These are phyloP conservation scores for Cryptotermes secundus DNA, from an alignment of 1,140 invertebrate species.

Conservation along the genomic window DNA sequence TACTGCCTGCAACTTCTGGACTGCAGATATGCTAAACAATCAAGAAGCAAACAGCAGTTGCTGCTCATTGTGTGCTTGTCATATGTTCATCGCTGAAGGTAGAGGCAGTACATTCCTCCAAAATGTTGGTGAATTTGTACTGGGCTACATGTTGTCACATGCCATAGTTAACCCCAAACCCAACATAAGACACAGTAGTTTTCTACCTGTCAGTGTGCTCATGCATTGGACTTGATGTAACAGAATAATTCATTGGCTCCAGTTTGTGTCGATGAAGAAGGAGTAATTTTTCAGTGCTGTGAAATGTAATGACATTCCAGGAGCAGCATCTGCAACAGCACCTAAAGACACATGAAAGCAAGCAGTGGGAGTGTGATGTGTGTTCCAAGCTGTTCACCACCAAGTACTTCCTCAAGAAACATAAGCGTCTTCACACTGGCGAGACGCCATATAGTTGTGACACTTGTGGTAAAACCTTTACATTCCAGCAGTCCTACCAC, in stretches of 20 bases:
- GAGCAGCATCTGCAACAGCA: constrained; percentile 57
- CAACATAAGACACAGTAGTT: too few relatives aligned
- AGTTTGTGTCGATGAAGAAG: neutral
- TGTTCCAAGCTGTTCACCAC: constrained; percentile 84
- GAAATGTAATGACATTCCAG: constrained; percentile 41
- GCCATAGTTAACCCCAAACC: too few relatives aligned
- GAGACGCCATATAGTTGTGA: constrained; percentile 85
- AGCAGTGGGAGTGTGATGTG: constrained; percentile 80
- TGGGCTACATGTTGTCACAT: too few relatives aligned
- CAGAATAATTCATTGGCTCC: neutral
- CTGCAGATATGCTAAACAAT: too few relatives aligned
- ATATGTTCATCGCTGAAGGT: too few relatives aligned
- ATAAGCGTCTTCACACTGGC: constrained; percentile 78
- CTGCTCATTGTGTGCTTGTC: too few relatives aligned
- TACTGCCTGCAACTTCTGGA: too few relatives aligned
- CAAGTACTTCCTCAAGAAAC: constrained; percentile 88
- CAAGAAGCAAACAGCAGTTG: too few relatives aligned
- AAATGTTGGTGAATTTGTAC: too few relatives aligned
- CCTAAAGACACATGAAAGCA: constrained; percentile 57
- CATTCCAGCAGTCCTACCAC: constrained; percentile 89
- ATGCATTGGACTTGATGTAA: neutral
- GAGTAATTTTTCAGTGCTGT: neutral
- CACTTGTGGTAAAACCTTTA: constrained; percentile 85
- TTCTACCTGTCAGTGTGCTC: too few relatives aligned
- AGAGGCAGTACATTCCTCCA: too few relatives aligned